Evolutionary conservation across 2,888 invertebrate species (phyloP).

Genomic region (Oligia strigilis): DNA sequence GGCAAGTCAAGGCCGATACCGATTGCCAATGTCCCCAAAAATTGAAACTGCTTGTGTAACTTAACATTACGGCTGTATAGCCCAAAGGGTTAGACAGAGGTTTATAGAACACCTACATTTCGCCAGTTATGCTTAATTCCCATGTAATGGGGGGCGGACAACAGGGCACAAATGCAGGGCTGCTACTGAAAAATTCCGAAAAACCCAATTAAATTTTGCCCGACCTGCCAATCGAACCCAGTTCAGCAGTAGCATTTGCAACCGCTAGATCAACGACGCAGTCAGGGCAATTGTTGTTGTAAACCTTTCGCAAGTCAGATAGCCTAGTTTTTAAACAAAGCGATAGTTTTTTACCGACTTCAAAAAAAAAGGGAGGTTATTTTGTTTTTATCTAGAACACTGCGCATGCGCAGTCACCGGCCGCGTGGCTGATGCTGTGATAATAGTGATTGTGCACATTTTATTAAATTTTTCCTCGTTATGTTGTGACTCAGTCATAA

Average conservation of each 20-base stretch:
- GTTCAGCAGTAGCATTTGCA: neutral
- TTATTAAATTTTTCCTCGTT: conserved; percentile 24
- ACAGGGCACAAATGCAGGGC: neutral
- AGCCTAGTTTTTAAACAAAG: conserved; percentile 46
- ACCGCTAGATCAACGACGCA: neutral
- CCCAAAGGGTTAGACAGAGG: neutral
- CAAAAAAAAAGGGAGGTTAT: no score
- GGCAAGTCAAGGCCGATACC: conserved; percentile 1
- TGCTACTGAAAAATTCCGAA: neutral
- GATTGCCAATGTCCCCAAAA: neutral
- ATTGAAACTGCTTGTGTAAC: neutral
- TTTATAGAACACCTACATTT: neutral
- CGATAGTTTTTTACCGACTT: conserved; percentile 23
- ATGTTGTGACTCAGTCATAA: conserved; percentile 16
- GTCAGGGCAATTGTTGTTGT: conserved; percentile 20
- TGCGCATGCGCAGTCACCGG: conserved; percentile 1
- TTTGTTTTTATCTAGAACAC: conserved; percentile 38
- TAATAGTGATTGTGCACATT: conserved; percentile 6
- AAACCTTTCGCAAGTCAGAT: conserved; percentile 15
- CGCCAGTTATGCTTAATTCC: neutral
- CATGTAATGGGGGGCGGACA: neutral
- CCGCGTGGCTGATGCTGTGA: conserved; percentile 9
- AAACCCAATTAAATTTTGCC: neutral
- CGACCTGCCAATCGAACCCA: neutral
- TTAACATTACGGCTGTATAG: neutral